A percentile compares a stretch with the other conserved stretches of the same genome.
These are phyloP conservation scores for Tipula vernalis DNA, from an alignment of 2,888 invertebrate species.

Conservation along the genomic window DNA sequence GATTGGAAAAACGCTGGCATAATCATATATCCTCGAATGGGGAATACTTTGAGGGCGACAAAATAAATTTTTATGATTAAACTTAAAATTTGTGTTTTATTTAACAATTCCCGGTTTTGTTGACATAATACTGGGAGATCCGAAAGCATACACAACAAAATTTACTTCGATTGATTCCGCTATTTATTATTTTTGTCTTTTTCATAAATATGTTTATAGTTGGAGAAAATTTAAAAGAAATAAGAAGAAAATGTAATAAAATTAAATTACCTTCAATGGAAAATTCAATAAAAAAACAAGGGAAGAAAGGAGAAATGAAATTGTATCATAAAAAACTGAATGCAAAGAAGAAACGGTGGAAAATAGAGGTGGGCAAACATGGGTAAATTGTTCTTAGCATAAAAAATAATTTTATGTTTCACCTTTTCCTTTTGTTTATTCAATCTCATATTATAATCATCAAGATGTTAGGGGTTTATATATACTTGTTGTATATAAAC, in stretches of 20 bases:
- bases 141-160: not conserved
- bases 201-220: not conserved
- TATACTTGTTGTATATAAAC: not conserved
- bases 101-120: no score
- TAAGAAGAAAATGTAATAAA: not conserved
- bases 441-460: not conserved
- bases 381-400: not conserved
- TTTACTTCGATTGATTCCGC: not conserved
- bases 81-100: no score
- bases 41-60: no score
- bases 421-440: not conserved
- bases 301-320: not conserved
- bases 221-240: not conserved
- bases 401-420: not conserved
- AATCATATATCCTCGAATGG: no score
- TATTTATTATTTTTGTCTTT: not conserved
- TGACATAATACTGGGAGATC: no score
- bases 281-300: not conserved
- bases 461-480: not conserved
- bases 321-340: not conserved
- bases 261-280: not conserved
- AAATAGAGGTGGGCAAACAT: not conserved
- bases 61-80: no score
- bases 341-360: not conserved
- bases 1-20: no score